These are phyloP conservation scores for Neoseiulus cucumeris DNA, from an alignment of 1,140 invertebrate species.

Conservation along the genomic window DNA sequence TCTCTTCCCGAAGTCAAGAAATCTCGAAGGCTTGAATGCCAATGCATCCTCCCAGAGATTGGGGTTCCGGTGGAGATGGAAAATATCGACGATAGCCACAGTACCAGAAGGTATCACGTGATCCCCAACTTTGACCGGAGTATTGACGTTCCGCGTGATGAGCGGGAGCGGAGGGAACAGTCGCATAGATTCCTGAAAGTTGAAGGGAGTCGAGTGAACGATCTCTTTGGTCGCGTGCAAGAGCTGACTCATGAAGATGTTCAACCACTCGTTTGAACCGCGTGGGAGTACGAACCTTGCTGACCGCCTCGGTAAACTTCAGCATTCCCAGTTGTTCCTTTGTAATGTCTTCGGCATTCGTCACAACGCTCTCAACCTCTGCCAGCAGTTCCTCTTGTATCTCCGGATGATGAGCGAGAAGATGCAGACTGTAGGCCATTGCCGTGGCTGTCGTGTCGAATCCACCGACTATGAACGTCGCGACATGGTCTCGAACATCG, in stretches of 20 bases:
- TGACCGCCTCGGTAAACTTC: not conserved
- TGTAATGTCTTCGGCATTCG: not conserved
- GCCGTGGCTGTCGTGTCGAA: not conserved
- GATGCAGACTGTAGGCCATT: not conserved
- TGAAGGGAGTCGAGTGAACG: no score
- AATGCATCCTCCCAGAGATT: slow-evolving; percentile 51
- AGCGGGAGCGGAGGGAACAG: slow-evolving; percentile 39
- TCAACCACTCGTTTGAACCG: no score
- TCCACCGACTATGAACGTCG: no score
- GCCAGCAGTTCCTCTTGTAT: not conserved
- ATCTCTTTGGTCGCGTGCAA: no score
- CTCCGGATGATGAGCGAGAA: not conserved
- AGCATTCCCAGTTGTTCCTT: not conserved
- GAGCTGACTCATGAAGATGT: no score
- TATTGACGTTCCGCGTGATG: slow-evolving; percentile 31
- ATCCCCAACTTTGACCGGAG: not conserved
- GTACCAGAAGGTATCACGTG: not conserved
- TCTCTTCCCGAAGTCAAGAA: slow-evolving; percentile 25
- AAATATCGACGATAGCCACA: not conserved
- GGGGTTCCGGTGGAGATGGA: slow-evolving; percentile 40
- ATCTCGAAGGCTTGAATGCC: no score
- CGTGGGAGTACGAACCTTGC: no score
- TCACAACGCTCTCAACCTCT: not conserved
- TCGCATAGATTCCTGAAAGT: slow-evolving; percentile 36
- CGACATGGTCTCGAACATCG: not conserved